These are phyloP conservation scores for Grantiella picta DNA, from an alignment of 2,113 vertebrate species.

Conservation along the genomic window DNA sequence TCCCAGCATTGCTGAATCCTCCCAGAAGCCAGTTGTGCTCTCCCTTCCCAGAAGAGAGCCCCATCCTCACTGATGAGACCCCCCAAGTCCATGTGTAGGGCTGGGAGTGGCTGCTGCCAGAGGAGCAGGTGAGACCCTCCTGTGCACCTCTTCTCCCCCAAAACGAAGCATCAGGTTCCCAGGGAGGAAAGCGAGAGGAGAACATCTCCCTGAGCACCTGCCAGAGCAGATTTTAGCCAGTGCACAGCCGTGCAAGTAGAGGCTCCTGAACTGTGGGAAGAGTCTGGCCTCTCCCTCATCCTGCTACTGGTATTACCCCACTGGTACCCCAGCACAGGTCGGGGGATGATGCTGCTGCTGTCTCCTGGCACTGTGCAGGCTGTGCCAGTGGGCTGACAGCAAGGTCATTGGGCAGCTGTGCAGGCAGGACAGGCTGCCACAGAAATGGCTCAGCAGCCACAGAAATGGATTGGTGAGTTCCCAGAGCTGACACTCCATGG, in stretches of 20 bases:
- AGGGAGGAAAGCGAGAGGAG: background rate
- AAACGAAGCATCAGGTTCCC: background rate
- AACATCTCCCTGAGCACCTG: background rate
- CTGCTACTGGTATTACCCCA: background rate
- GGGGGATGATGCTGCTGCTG: background rate
- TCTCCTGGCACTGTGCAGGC: background rate
- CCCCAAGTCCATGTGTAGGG: background rate
- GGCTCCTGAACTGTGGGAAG: background rate
- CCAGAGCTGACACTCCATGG: accelerated
- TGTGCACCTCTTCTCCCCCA: too few relatives aligned
- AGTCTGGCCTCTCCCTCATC: background rate
- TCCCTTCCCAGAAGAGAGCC: background rate
- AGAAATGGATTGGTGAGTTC: background rate
- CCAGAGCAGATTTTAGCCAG: background rate
- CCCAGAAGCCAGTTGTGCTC: background rate
- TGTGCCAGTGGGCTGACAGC: background rate
- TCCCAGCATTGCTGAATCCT: background rate
- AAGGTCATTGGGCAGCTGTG: background rate
- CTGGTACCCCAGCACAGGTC: accelerated
- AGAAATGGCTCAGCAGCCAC: background rate
- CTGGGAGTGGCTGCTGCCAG: background rate
- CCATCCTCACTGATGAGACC: background rate
- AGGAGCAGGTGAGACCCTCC: background rate
- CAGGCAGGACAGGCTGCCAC: background rate
- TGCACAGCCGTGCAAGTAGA: background rate